These are phyloP conservation scores for Cepphus grylle DNA, from an alignment of 2,113 vertebrate species.

Conservation along the genomic window DNA sequence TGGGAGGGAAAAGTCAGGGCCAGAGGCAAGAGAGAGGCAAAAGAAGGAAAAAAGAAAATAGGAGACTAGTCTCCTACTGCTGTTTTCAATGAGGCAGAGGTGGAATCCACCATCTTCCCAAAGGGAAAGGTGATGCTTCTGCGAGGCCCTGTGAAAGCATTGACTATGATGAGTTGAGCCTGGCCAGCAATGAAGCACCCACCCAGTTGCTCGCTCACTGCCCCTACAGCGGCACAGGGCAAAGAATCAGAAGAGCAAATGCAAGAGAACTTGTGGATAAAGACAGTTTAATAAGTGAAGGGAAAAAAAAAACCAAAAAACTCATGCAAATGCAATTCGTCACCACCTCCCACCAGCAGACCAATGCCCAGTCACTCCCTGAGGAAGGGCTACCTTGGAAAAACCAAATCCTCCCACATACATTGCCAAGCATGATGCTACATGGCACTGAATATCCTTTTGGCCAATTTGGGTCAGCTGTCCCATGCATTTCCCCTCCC, in stretches of 20 bases:
- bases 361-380: neutral
- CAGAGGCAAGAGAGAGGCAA: neutral
- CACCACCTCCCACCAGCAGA: neutral
- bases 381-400: neutral
- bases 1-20: neutral
- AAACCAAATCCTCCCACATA: neutral
- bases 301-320: too few relatives aligned
- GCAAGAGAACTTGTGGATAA: neutral
- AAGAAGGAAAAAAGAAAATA: neutral
- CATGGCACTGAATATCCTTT: neutral
- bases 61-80: neutral
- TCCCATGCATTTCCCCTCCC: neutral
- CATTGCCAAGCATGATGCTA: neutral
- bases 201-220: neutral
- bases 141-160: neutral
- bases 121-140: neutral
- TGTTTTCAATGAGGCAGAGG: neutral
- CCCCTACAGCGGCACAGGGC: neutral
- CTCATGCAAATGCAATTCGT: neutral
- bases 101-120: neutral
- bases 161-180: neutral
- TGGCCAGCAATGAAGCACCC: neutral
- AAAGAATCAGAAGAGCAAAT: neutral
- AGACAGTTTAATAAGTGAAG: neutral
- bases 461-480: neutral